phyloP scores from a whole-genome alignment of 2,888 invertebrate species.

The Orthosia incerta region DNA sequence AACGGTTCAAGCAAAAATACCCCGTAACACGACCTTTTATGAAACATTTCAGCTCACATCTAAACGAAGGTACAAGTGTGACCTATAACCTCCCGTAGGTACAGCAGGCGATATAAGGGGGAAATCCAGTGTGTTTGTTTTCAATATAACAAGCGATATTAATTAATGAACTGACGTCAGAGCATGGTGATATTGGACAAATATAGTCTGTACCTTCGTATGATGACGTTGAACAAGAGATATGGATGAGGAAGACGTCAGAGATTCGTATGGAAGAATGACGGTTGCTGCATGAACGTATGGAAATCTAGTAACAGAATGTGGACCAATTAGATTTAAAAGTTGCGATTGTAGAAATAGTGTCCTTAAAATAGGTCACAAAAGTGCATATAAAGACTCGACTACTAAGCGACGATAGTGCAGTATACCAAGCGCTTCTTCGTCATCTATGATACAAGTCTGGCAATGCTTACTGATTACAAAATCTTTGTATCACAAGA shows the following conservation, averaged over 20 bases:
- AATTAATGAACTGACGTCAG: conserved; percentile 53
- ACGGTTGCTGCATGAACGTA: background rate
- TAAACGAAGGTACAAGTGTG: conserved; percentile 25
- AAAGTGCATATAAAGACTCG: background rate
- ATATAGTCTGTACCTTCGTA: conserved; percentile 28
- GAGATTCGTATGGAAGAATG: background rate
- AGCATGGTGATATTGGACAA: conserved; percentile 3
- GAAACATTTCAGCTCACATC: conserved; percentile 12
- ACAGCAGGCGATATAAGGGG: conserved; percentile 44
- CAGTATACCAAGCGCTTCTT: too few species aligned
- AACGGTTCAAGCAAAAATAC: conserved; percentile 11
- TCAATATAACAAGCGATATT: conserved; percentile 31
- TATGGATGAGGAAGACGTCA: conserved; percentile 2
- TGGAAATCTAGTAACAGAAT: background rate
- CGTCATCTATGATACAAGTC: too few species aligned
- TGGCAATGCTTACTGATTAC: background rate
- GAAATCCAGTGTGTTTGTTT: conserved; percentile 57
- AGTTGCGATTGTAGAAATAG: background rate
- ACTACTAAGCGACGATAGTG: too few species aligned
- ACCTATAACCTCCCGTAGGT: conserved; percentile 48
- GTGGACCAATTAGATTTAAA: background rate
- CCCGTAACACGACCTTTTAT: conserved; percentile 14
- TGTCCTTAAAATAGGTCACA: background rate
- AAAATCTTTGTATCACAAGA: background rate
- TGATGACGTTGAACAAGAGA: conserved; percentile 15